Base-by-base conservation (phyloP, 2,113 vertebrate genomes). In the Leptobrachium ailaonicum region DNA sequence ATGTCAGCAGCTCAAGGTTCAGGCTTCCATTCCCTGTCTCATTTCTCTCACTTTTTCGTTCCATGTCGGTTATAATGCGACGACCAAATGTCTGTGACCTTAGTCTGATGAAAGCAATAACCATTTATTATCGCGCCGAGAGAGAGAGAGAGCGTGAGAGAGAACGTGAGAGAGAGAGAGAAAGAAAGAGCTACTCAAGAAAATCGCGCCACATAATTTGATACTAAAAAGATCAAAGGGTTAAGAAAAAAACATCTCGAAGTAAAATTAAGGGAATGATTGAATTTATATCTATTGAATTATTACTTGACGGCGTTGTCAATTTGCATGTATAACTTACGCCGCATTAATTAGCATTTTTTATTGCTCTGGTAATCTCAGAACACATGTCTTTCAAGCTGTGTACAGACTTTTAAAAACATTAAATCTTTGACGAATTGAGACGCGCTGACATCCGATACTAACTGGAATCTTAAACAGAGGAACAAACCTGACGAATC, bases 341-440 rank as follows among this genome's bases (percentile, higher is more conserved):
- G 41, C 79, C 69, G 79, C 73, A 81, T 81, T 81, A 58, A 81
- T 81, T 81, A 67, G 53, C 66, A 69, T 69, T 62, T 68, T 80
- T 81, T 81, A 75, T 81, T 81, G 72, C 71, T 41, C 20, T 69
- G 54, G 47, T 81, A 68, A 81, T 74, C 67, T 71, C 53, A 20
- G 64, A 81, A 81, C 79, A 81, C 79, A 75, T 81, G 79, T 81
- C 79, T 81, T 54, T 75, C 79, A 81, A 81, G 79, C 71, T 81
- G 79, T 68, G 72, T 75, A 44, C 64, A 62, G 64, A 50, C 64
- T 74, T 81, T 62, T 74, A 75, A 62, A 79, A 74, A 68, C 54
- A 62, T 62, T 47, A 40, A 73, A 47, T 74, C 41, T 74, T 12
- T 69, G n/a, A 69, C 67, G 45, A 78, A 75, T 67, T 54, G 66